Evolutionary conservation across 1,140 invertebrate genomes (phyloP), one percentile per base, ranked within the genome.

Genomic region (Brachionus sp.): DNA sequence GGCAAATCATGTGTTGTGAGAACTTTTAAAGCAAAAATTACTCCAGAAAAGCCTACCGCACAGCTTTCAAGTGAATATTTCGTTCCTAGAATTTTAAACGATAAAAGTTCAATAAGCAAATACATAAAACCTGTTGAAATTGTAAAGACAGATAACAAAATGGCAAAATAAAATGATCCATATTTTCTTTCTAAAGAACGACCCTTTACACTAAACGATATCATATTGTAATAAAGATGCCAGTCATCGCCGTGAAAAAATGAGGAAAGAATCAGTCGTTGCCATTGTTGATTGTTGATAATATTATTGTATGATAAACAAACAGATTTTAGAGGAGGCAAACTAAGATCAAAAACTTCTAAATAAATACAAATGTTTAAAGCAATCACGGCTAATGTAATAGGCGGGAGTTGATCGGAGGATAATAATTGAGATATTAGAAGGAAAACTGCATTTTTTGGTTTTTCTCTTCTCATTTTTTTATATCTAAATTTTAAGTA

Each of bases 211-310:
- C 93, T 86, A 46, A 93, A 91, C 1, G 92, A 93, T 13, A 91
- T 86, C 92, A 93, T 93, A 85, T 93, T 93, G 86, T 92, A 93
- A 86, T 93, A 93, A 0, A 93, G 88, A 88, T 93, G 93, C 91
- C 92, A 92, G 84, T 93, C 92, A 68, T 92, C 91, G 1, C 89
- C 92, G 88, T 93, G 93, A 86, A 92, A 92, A 84, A 93, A 90
- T 12, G 91, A 89, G 2, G 91, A 91, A 6, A 92, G 84, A 9
- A 93, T 73, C 13, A 93, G 89, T 12, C 92, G 88, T 19, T 87
- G 85, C 88, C 91, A 93, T 83, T 93, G 90, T 77, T 87, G 87
- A 19, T 89, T 86, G 35, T 90, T 88, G 16, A 82, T 5, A 13
- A 84, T 7, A 12, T 9, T 13, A 83, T 73, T 46, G n/a, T 13